Base-by-base conservation (phyloP, 1,140 invertebrate species). In the Anoplolepis gracilipes region DNA sequence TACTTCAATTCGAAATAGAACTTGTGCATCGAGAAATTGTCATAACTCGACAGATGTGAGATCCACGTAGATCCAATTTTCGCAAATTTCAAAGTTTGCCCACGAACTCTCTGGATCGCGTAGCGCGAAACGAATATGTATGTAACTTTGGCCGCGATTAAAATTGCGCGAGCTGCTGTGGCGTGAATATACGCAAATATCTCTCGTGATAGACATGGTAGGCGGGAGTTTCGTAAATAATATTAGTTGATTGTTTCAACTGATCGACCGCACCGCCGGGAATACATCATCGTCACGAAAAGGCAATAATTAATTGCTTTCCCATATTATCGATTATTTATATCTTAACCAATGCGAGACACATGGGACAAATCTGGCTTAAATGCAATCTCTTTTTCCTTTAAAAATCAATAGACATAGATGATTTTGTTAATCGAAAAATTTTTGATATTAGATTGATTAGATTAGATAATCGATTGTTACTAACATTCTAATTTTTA, bases 271-370 rank as follows among this genome's bases (percentile, higher is more conserved):
- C 25, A 59, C 78, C 78, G 25, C n/a, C 30, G 78, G 78, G 78
- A 81, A 59, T 81, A 72, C 53, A 72, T 11, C 36, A 11, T 3
- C 13, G 53, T 82, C 55, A 82, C 42, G 67, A 82, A 73, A 55
- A 61, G 65, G 25, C 53, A 53, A 73, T 73, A 82, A 82, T 82
- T 82, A 82, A 82, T 82, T 82, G 67, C 67, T n/a, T 46, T 55
- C 70, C 36, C 53, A 28, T 19, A 53, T 39, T 72, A 82, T 82
- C 39, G 78, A 73, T 82, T 82, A 73, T 82, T 73, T 73, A 82
- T 73, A 59, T 59, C n/a, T 16, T 36, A n/a, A 53, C n/a, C 53
- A 22, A 73, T 36, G 67, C 36, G 25, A 42, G n/a, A 72, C 25
- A 13, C 70, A 30, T 69, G 11, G 53, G 22, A 42, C 4, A 5